Evolutionary conservation across 2,888 invertebrate species (phyloP).

Genomic region (Drosophila prostipennis): DNA sequence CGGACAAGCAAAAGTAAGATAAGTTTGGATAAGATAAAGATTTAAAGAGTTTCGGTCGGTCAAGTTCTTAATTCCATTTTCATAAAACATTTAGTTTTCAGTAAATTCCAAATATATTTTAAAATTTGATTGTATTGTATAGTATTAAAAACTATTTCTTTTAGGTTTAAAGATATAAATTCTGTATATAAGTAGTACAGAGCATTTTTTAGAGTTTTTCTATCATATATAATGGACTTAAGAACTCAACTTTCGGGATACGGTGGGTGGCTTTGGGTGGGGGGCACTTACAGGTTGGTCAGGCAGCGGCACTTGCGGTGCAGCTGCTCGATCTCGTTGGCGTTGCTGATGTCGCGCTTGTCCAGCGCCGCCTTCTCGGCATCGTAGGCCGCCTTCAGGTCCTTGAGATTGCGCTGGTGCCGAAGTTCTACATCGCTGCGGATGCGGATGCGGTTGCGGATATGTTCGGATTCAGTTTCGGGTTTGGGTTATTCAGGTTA

Average conservation of each 20-base stretch:
- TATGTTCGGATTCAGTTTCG: background rate
- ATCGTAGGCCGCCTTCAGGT: constrained; percentile 83
- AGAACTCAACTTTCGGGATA: background rate
- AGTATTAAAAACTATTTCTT: background rate
- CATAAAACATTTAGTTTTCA: too few relatives aligned
- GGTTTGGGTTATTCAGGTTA: constrained; percentile 23
- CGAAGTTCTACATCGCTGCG: constrained; percentile 85
- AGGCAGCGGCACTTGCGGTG: constrained; percentile 86
- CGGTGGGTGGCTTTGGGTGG: background rate
- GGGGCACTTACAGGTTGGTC: constrained; percentile 85
- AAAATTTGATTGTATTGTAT: background rate
- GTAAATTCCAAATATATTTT: too few relatives aligned
- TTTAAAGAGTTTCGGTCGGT: background rate
- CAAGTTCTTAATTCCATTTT: background rate
- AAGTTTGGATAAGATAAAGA: constrained; percentile 3
- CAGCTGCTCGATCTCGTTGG: constrained; percentile 86
- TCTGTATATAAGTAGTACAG: too few relatives aligned
- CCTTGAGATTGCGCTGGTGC: constrained; percentile 83
- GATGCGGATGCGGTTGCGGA: constrained; percentile 24
- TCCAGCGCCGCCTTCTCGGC: constrained; percentile 83
- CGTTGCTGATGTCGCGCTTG: constrained; percentile 85
- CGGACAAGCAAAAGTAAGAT: constrained; percentile 53
- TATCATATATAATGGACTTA: background rate
- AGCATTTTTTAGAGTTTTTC: background rate
- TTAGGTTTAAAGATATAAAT: background rate